A percentile compares a stretch with the other conserved stretches of the same genome.
Evolutionary conservation across 2,888 invertebrate genomes (phyloP).

Genomic region (Camponotus fellah): DNA sequence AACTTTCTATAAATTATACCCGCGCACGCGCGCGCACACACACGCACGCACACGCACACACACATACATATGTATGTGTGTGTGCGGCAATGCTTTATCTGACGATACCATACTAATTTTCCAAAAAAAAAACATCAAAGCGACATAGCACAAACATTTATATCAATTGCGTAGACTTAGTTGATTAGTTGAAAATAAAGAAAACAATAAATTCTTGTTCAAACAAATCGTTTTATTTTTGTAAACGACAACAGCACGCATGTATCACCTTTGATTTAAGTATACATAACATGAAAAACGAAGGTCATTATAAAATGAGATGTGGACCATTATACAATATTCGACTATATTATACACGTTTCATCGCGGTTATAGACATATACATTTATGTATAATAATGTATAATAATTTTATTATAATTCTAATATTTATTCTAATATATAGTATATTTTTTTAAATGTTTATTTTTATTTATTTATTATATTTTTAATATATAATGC

Average conservation of each 20-base stretch:
- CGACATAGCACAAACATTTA: slow-evolving; percentile 73
- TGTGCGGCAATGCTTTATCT: not conserved
- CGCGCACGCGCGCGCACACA: no score
- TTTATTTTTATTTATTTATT: no score
- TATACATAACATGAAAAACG: slow-evolving; percentile 31
- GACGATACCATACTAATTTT: not conserved
- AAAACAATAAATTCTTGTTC: slow-evolving; percentile 78
- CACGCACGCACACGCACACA: no score
- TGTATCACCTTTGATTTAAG: slow-evolving; percentile 59
- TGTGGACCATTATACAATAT: no score
- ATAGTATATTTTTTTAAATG: no score
- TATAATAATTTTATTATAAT: no score
- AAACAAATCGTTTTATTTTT: slow-evolving; percentile 71
- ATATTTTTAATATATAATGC: no score
- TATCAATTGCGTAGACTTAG: slow-evolving; percentile 77
- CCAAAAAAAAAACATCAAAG: slow-evolving; percentile 59
- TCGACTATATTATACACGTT: slow-evolving; percentile 11
- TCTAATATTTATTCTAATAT: no score
- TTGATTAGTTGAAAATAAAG: slow-evolving; percentile 78
- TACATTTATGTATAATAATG: no score
- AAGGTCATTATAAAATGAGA: slow-evolving; percentile 18
- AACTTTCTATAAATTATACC: no score
- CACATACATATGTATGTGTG: no score
- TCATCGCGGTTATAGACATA: slow-evolving; percentile 12
- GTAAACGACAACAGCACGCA: slow-evolving; percentile 8